Evolutionary conservation across 2,797 vertebrate genomes (phyloP), one percentile per base, ranked within the genome.

Genomic region (Pseudochirops cupreus): DNA sequence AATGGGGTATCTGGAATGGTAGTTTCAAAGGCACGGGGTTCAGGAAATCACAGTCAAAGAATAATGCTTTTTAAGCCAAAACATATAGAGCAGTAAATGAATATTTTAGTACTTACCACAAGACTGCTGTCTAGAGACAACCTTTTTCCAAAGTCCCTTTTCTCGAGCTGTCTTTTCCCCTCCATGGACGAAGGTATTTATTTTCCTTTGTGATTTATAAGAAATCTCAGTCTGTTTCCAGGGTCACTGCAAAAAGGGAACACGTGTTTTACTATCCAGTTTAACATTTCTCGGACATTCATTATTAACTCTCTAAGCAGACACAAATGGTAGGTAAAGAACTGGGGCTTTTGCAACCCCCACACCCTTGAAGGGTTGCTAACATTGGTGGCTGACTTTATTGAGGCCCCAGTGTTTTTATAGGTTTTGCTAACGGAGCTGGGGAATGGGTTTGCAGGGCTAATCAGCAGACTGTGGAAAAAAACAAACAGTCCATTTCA

Each of bases 71-170:
- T 97, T 92, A 97, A 96, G 96, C 96, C 95, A 98, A 98, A 97
- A 97, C 10, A 96, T 92, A 97, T 58, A 97, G 90, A 97, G 95
- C 58, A 94, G 54, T 95, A 97, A 98, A 98, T 96, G 91, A 98
- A 97, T 97, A 98, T 96, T 97, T 92, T 95, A 91, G 97, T 98
- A 98, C 99, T 99, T 98, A 99, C 99, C 99, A 98, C 98, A 67
- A 99, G 98, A 97, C 99, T 98, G 98, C 99, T 99, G 97, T 99
- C 99, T 96, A 99, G 98, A 97, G 99, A 99, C 96, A 99, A 97
- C 90, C 99, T 99, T 98, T 99, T 99, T 91, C 99, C 98, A 97
- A 98, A 99, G 96, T 99, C 98, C 74, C 98, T 99, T 98, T 98
- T 99, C 97, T 99, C 98, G 96, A 98, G 98, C 96, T 99, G 98